phyloP scores from a whole-genome alignment of 2,797 vertebrate species.

The Mormyrops attenuatus region DNA sequence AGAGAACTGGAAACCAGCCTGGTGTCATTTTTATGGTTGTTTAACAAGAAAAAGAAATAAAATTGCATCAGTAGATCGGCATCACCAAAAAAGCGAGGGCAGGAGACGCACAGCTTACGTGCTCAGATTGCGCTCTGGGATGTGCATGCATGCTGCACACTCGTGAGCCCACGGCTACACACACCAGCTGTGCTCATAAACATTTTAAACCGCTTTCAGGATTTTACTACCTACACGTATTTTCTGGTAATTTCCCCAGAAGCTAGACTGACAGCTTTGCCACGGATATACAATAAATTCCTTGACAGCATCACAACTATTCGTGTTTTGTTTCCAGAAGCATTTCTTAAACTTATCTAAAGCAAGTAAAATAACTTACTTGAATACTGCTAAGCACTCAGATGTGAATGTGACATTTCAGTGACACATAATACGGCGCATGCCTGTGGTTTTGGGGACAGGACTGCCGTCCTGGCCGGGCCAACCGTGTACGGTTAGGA shows the following conservation, averaged over 20 bases:
- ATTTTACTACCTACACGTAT: not conserved
- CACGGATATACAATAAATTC: not conserved
- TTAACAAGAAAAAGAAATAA: not conserved
- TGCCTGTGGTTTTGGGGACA: not conserved
- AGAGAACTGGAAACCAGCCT: not conserved
- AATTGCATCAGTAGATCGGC: not conserved
- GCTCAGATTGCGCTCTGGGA: not conserved
- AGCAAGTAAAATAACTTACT: not conserved
- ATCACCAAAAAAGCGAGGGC: not conserved
- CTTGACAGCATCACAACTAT: not conserved
- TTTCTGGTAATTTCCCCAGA: not conserved
- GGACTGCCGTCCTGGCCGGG: not conserved
- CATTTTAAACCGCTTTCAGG: not conserved
- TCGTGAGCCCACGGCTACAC: not conserved
- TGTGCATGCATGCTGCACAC: not conserved
- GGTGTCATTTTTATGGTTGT: not conserved
- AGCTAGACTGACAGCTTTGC: not conserved
- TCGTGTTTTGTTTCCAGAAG: not conserved
- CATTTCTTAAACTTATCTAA: not conserved
- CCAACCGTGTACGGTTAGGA: not conserved
- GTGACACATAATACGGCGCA: not conserved
- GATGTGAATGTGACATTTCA: not conserved
- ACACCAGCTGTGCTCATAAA: not conserved
- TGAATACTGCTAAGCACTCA: not conserved
- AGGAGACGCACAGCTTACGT: not conserved